A percentile compares a stretch with the other conserved stretches of the same genome.
Evolutionary conservation across 2,113 vertebrate genomes (phyloP).

Genomic region (Tylochromis polylepis): DNA sequence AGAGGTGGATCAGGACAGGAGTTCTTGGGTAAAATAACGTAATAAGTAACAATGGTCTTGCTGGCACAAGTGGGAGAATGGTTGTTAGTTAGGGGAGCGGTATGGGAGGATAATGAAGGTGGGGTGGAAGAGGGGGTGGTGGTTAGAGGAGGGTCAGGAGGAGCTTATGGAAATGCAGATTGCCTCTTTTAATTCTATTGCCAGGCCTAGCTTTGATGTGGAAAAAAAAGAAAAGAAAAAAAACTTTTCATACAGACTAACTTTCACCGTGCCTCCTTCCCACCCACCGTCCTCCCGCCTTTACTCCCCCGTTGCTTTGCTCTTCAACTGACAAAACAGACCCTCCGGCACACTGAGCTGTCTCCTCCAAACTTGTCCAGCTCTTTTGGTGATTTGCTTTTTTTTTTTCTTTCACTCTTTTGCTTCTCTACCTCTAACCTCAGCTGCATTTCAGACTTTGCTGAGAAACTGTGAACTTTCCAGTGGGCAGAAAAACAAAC

Average conservation of each 20-base stretch:
- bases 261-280: constrained; percentile 57
- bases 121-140: not conserved
- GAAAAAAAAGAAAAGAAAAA: constrained; percentile 14
- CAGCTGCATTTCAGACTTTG: not conserved
- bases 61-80: constrained; percentile 48
- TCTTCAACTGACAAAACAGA: constrained; percentile 55
- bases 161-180: constrained; percentile 75
- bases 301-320: constrained; percentile 17
- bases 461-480: not conserved
- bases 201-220: constrained; percentile 70
- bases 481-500: not conserved
- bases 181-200: constrained; percentile 67
- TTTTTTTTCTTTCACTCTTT: not conserved
- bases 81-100: constrained; percentile 17
- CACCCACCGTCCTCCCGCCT: not conserved
- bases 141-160: constrained; percentile 41
- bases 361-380: constrained; percentile 6
- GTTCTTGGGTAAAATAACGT: not conserved
- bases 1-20: constrained; percentile 21
- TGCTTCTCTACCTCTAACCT: not conserved
- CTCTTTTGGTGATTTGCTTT: not conserved
- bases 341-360: constrained; percentile 15
- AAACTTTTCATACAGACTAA: constrained; percentile 60
- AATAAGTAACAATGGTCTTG: constrained; percentile 52
- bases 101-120: constrained; percentile 33